phyloP scores from a whole-genome alignment of 2,797 vertebrate species.

The Borostomias antarcticus region DNA sequence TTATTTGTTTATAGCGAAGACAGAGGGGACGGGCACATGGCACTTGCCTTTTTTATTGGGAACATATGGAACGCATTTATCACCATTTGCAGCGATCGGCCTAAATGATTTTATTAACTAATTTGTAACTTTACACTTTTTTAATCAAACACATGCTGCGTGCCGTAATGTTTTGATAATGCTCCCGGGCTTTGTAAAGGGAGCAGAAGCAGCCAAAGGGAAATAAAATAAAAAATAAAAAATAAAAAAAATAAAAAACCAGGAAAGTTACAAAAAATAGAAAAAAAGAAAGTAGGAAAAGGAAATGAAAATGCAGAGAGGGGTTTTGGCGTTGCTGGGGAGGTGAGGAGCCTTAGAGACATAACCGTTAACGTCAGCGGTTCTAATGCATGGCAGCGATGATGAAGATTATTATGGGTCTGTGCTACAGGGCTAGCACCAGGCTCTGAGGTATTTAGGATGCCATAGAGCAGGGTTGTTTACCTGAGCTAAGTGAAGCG shows the following conservation, averaged over 20 bases:
- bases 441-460: constrained; percentile 55
- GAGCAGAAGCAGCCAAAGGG: constrained; percentile 72
- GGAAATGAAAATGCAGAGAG: constrained; percentile 48
- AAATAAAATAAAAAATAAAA: constrained; percentile 39
- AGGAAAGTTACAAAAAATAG: constrained; percentile 60
- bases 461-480: constrained; percentile 43
- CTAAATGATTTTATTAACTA: constrained; percentile 78
- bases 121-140: constrained; percentile 78
- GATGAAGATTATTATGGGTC: constrained; percentile 51
- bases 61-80: constrained; percentile 80
- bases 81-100: constrained; percentile 75
- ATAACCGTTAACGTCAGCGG: constrained; percentile 37
- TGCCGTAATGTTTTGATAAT: constrained; percentile 74
- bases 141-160: constrained; percentile 78
- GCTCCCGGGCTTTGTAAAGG: constrained; percentile 78
- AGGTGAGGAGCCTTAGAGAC: constrained; percentile 34
- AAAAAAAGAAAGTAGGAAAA: constrained; percentile 31
- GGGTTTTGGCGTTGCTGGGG: constrained; percentile 5
- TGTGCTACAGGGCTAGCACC: constrained; percentile 32
- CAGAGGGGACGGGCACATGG: constrained; percentile 77
- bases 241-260: constrained; percentile 46
- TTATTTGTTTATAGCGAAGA: constrained; percentile 78
- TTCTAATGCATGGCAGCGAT: constrained; percentile 51
- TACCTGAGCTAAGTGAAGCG: constrained; percentile 57
- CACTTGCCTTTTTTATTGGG: constrained; percentile 75